Conservation (phyloP, 2,797 vertebrate genomes). For the Helarctos malayanus region DNA sequence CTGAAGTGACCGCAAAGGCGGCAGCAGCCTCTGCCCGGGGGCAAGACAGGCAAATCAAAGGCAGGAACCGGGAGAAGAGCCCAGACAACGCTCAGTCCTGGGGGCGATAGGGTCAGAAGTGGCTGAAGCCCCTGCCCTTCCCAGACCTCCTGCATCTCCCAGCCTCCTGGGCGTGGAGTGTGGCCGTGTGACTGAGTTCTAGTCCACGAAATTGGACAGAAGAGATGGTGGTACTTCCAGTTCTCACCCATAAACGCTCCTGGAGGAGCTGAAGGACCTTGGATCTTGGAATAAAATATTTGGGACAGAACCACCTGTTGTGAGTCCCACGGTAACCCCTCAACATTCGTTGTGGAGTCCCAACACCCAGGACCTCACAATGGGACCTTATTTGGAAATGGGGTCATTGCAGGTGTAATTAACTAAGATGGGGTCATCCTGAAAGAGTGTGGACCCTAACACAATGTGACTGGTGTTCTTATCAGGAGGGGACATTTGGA, state of each 20-base stretch:
- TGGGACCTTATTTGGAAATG: neutral
- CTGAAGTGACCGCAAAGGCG: rapidly evolving
- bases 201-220: neutral
- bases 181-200: rapidly evolving
- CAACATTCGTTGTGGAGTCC: neutral
- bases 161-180: rapidly evolving
- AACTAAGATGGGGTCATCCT: neutral
- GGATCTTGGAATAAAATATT: neutral
- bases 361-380: neutral
- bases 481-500: neutral
- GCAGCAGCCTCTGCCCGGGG: rapidly evolving
- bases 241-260: rapidly evolving
- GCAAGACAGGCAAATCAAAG: neutral
- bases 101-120: rapidly evolving
- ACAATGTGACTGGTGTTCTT: neutral
- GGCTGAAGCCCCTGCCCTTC: neutral
- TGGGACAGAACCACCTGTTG: neutral
- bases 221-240: rapidly evolving
- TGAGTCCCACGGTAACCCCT: neutral
- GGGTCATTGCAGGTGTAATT: too few species aligned
- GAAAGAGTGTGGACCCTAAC: too few species aligned
- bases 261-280: neutral
- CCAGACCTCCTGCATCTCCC: rapidly evolving
- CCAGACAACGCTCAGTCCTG: too few species aligned
- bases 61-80: too few species aligned